Base-by-base conservation (phyloP, 2,797 vertebrate genomes). In the Anguilla megastoma region DNA sequence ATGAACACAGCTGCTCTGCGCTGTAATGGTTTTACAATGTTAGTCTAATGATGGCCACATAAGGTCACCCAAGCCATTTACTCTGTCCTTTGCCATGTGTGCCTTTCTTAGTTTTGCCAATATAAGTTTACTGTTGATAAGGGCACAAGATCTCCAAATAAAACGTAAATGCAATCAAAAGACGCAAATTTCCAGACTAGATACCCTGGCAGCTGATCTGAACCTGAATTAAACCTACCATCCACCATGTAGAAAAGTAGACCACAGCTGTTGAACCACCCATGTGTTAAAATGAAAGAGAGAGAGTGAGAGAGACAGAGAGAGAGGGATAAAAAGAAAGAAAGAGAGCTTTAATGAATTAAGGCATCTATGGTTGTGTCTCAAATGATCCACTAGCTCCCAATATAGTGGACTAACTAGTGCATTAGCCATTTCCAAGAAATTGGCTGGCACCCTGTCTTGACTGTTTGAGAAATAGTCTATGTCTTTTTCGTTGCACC, bases 91-190 rank as follows among this genome's bases (percentile, higher is more conserved):
- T 76, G 33, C 27, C 45, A 30, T 74, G 69, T 74, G 27, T 33
- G 69, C 69, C 9, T 74, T 74, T 74, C 12, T 21, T 52, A 0
- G 50, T 18, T 41, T 45, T 7, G 33, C 24, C 21, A 36, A 1
- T n/a, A 50, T 48, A 0, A 48, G 0, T 83, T 27, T 24, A 18
- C 80, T 83, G 10, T 30, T 84, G 50, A 56, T 84, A 30, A 52
- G 1, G 82, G 50, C 27, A 52, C 30, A 8, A 27, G 45, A 45
- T 52, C 10, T 30, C 14, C 9, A 56, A 84, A 84, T 56, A 84
- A 56, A 45, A 56, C 83, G 30, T 84, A 16, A 33, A 33, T 84
- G 83, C 30, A 33, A 50, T 83, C 30, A 83, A n/a, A 83, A 83
- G 24, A n/a, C 4, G 52, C 24, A 54, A 52, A 50, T n/a, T 80